These are phyloP conservation scores for Agapornis canus DNA, from an alignment of 2,797 vertebrate species.

Conservation along the genomic window DNA sequence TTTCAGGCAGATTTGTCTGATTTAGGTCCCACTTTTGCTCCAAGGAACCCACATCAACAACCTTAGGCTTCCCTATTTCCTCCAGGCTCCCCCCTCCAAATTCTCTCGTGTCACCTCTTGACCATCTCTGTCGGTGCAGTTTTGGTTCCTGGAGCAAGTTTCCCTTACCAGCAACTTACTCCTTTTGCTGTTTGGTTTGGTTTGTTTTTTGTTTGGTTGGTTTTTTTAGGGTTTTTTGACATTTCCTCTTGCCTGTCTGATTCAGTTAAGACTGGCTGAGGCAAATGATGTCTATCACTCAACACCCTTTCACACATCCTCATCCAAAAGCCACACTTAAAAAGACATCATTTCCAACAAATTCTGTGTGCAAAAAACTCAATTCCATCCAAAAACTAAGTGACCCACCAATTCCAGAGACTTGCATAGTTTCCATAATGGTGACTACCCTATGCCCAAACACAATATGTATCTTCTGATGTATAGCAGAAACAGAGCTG, in stretches of 20 bases:
- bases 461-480: not conserved
- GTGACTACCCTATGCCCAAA: not conserved
- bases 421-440: not conserved
- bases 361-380: not conserved
- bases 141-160: not conserved
- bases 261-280: not conserved
- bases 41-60: not conserved
- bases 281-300: not conserved
- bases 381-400: not conserved
- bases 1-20: not conserved
- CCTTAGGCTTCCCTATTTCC: not conserved
- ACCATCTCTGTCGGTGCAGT: not conserved
- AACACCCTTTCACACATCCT: not conserved
- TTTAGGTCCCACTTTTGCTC: not conserved
- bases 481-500: not conserved
- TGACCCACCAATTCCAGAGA: not conserved
- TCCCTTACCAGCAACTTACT: not conserved
- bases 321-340: not conserved
- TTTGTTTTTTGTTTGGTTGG: not conserved
- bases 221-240: too few relatives aligned
- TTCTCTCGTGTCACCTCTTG: rapidly evolving
- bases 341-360: not conserved
- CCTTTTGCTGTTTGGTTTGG: not conserved
- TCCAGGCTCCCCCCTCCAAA: not conserved
- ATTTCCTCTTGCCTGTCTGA: not conserved